Evolutionary conservation across 2,113 vertebrate genomes (phyloP), one percentile per base, ranked within the genome.

Genomic region (Martes martes): DNA sequence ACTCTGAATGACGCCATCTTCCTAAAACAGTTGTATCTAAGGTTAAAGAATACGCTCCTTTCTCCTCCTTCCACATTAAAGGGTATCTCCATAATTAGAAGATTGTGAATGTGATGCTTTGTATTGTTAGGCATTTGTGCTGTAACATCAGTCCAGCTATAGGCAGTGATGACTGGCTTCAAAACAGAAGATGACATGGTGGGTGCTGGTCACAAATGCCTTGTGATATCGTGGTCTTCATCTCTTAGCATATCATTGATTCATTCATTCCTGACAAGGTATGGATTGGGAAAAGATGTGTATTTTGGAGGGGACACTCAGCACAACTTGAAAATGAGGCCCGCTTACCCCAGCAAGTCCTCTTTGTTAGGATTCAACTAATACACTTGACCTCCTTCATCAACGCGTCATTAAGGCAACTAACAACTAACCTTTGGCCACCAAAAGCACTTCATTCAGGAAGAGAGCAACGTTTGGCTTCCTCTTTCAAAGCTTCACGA

Each of bases 401-500:
- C 47, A 61, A 74, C 91, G 19, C 24, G 80, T 55, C 23, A 21
- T 50, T 31, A 85, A 71, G 36, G 28, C 61, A 94, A 33, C n/a
- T 69, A 69, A n/a, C 67, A 96, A 33, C 42, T 90, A 86, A 96
- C 5, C 9, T 92, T 78, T 65, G 47, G 28, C 21, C 19, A 36
- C 55, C 57, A 80, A 94, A 76, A 52, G 3, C 11, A 57, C 8
- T n/a, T 96, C 21, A 11, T 93, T 93, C 97, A 82, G 33, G 76
- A 96, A 94, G n/a, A 85, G 45, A 85, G 55, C 24, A 88, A 59
- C 14, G 61, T 59, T 57, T 52, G 18, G 7, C 80, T 97, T 97
- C 94, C 85, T 96, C 73, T 95, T 95, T 93, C 26, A 11, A 5
- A 81, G 39, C 89, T 95, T 88, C 52, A 52, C 9, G 23, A 92